phyloP scores from a whole-genome alignment of 2,888 invertebrate genomes.

The Megaustenia siamemsis region DNA sequence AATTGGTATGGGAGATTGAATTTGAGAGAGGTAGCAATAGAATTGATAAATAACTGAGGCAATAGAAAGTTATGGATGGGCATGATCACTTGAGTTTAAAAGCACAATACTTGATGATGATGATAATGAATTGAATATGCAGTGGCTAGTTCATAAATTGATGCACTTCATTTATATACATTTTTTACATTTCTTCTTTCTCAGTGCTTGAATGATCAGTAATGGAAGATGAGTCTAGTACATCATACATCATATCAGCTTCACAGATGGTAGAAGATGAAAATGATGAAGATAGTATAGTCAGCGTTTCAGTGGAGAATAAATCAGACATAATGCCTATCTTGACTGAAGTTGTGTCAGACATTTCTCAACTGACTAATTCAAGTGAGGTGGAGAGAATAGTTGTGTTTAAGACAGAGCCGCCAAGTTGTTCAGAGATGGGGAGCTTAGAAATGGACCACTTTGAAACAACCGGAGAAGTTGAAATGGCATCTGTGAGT shows the following conservation, averaged over 20 bases:
- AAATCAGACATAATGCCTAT: slow-evolving; percentile 24
- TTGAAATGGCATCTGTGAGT: slow-evolving; percentile 20
- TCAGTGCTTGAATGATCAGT: not conserved
- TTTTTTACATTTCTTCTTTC: not conserved
- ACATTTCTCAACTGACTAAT: slow-evolving; percentile 28
- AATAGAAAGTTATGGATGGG: no score
- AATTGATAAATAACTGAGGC: no score
- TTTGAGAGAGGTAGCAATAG: no score
- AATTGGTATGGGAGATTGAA: no score
- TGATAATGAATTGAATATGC: no score
- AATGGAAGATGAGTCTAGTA: slow-evolving; percentile 45
- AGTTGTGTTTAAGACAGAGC: slow-evolving; percentile 34
- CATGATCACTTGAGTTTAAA: no score
- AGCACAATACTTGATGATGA: no score
- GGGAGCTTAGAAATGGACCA: slow-evolving; percentile 39
- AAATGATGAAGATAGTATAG: slow-evolving; percentile 25
- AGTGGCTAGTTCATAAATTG: no score
- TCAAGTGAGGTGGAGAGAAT: slow-evolving; percentile 33
- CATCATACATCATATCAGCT: slow-evolving; percentile 34
- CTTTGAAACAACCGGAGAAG: slow-evolving; percentile 32
- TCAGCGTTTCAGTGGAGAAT: not conserved
- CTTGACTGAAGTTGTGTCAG: slow-evolving; percentile 5
- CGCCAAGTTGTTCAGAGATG: slow-evolving; percentile 32
- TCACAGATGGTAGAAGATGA: slow-evolving; percentile 20
- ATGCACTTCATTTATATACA: not conserved